Evolutionary conservation across 2,888 invertebrate genomes (phyloP), one percentile per base, ranked within the genome.

Genomic region (Camponotus fellah): DNA sequence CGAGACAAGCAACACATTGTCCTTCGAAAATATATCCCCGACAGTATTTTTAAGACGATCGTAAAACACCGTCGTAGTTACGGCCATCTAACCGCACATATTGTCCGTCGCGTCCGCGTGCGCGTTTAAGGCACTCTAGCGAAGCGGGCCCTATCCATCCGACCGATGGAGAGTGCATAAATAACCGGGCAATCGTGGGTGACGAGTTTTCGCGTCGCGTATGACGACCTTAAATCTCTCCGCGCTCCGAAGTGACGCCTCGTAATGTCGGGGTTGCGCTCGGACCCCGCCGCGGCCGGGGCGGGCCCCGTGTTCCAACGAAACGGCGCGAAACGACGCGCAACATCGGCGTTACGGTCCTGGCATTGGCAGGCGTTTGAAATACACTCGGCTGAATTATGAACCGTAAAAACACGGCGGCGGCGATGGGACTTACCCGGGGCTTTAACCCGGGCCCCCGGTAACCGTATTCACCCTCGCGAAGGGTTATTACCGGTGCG

Each of bases 321-420:
- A 64, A 84, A 84, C 60, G 72, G 76, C 58, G 60, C 26, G 68
- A 62, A 84, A 85, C 66, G 58, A 62, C 81, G 58, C 62, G 77
- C 77, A 66, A 62, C 86, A 86, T 90, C 89, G 84, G 71, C 88
- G 87, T 92, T 92, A 91, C 87, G 90, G 89, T 88, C 90, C 87
- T 86, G 53, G 90, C 93, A 94, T 94, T 94, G 94, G 94, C 94
- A 94, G 94, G 91, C 93, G 92, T 93, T 94, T 94, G 94, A 94
- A 94, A 94, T 94, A 94, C 92, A 93, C 94, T 94, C 93, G 93
- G 88, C 93, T 94, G 94, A 94, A 94, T 94, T 94, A 94, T 94
- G 94, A 94, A 94, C 94, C 94, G 94, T 94, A 94, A 94, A 94
- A 94, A 93, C 92, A 93, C 92, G 83, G n/a, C 64, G 46, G 17